Evolutionary conservation across 2,888 invertebrate species (phyloP).

Genomic region (Drosophila setosimentum): DNA sequence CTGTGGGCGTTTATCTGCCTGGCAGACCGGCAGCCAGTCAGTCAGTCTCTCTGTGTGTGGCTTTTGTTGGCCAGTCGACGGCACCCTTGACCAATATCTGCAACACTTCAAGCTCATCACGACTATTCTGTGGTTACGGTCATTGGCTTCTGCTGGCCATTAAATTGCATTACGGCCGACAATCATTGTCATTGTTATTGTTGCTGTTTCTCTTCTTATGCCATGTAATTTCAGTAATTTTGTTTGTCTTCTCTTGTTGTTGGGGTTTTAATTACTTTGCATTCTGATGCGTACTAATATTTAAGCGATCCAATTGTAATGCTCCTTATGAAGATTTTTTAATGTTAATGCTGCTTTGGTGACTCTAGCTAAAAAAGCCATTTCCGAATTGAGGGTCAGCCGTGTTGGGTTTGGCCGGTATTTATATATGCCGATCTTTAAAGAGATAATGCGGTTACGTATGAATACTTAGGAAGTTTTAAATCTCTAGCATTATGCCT

Average conservation of each 20-base stretch:
- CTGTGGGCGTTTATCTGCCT: constrained; percentile 65
- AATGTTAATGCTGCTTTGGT: no score
- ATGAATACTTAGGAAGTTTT: background rate
- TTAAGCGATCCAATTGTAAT: constrained; percentile 26
- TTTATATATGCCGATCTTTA: background rate
- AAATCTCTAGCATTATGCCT: background rate
- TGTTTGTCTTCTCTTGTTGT: constrained; percentile 43
- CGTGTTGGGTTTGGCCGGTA: background rate
- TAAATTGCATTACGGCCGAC: constrained; percentile 73
- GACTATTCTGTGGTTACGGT: constrained; percentile 60
- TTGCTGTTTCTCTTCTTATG: constrained; percentile 33
- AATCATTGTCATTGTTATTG: constrained; percentile 53
- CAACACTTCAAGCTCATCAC: constrained; percentile 74
- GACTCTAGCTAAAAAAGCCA: background rate
- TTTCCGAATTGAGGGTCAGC: background rate
- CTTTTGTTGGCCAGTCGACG: constrained; percentile 55
- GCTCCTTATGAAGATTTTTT: constrained; percentile 15
- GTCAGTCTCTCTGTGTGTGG: constrained; percentile 24
- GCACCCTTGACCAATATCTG: constrained; percentile 78
- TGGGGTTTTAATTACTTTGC: constrained; percentile 56
- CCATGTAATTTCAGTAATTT: constrained; percentile 60
- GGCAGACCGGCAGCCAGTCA: constrained; percentile 5
- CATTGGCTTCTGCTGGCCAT: constrained; percentile 63
- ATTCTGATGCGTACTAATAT: constrained; percentile 56
- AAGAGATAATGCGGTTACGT: background rate